phyloP scores from a whole-genome alignment of 2,888 invertebrate species.

The Malthinus flaveolus region DNA sequence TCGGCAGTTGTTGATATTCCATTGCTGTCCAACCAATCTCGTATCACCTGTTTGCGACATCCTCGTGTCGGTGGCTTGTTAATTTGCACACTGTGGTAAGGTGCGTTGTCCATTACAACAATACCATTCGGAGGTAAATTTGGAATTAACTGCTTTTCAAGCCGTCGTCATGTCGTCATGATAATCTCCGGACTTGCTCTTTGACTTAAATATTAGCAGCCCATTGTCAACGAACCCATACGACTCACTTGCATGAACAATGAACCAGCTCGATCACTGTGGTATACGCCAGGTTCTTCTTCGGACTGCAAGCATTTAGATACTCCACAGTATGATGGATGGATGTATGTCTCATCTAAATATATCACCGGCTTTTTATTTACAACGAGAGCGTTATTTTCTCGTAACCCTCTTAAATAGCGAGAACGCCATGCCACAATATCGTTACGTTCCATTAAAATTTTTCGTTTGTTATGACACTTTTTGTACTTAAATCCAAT shows the following conservation, averaged over 20 bases:
- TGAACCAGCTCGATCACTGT: conserved; percentile 1
- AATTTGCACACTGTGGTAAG: too few species aligned
- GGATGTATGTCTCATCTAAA: conserved; percentile 15
- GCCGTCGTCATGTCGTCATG: conserved; percentile 13
- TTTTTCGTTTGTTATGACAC: neutral
- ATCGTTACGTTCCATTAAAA: conserved; percentile 4
- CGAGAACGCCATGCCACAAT: conserved; percentile 7
- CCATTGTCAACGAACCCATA: conserved; percentile 9
- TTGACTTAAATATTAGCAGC: conserved; percentile 10
- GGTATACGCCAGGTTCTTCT: conserved; percentile 8
- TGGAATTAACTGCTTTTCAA: conserved; percentile 1
- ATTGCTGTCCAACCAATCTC: too few species aligned
- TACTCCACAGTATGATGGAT: conserved; percentile 10
- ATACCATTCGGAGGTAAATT: too few species aligned
- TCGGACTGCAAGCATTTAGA: conserved; percentile 9
- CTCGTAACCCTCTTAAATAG: neutral
- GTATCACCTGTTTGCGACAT: too few species aligned
- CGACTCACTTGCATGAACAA: conserved; percentile 7
- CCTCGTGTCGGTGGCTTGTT: too few species aligned
- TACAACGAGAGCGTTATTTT: neutral
- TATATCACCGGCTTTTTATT: conserved; percentile 9
- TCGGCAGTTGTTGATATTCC: too few species aligned
- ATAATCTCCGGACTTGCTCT: conserved; percentile 9
- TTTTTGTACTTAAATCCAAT: conserved; percentile 3
- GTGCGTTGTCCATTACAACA: too few species aligned